phyloP scores from a whole-genome alignment of 2,888 invertebrate species.

The Yponomeuta plumbellus region DNA sequence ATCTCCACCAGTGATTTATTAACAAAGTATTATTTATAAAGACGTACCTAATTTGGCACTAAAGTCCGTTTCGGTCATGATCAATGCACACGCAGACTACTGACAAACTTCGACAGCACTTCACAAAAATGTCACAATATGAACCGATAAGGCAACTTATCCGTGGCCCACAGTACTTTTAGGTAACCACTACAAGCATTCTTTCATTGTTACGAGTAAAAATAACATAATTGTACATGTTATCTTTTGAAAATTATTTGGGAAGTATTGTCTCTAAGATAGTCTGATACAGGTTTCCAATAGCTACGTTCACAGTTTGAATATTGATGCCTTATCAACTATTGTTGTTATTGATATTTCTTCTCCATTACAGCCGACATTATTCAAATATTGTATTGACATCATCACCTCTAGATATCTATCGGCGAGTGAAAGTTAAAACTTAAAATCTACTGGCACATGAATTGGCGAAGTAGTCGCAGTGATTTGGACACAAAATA shows the following conservation, averaged over 20 bases:
- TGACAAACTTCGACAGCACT: too few relatives aligned
- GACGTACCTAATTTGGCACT: conserved; percentile 44
- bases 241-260: background rate
- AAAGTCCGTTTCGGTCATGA: conserved; percentile 33
- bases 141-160: background rate
- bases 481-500: background rate
- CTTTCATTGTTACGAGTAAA: background rate
- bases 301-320: background rate
- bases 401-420: background rate
- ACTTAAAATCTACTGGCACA: background rate
- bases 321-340: background rate
- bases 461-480: background rate
- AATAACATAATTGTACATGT: background rate
- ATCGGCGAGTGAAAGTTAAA: background rate
- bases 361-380: background rate
- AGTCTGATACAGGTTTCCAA: background rate
- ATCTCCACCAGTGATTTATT: conserved; percentile 31
- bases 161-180: background rate
- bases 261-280: background rate
- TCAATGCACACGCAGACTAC: background rate
- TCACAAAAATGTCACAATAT: background rate
- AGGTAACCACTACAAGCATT: background rate
- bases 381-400: background rate
- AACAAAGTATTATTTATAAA: background rate
- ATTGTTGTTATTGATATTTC: background rate